Conservation (phyloP, 2,888 invertebrate genomes). For the Hartigia nigra region DNA sequence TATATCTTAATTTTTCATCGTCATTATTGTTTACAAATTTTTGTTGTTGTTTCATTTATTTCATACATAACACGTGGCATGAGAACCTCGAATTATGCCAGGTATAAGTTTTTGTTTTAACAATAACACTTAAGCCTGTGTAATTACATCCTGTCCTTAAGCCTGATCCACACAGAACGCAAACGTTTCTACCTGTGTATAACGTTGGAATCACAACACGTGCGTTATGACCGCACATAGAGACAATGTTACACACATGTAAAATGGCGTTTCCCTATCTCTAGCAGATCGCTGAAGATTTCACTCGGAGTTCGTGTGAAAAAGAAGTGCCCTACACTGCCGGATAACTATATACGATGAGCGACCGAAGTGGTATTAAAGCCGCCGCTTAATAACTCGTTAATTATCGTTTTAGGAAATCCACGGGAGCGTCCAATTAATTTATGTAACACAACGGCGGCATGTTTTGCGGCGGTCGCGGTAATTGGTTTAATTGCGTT, state of each 20-base stretch:
- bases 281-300: constrained; percentile 46
- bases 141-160: constrained; percentile 30
- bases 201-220: constrained; percentile 14
- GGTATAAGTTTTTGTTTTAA: constrained; percentile 54
- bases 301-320: constrained; percentile 58
- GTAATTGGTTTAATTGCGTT: constrained; percentile 65
- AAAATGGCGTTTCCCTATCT: constrained; percentile 32
- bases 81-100: constrained; percentile 53
- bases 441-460: constrained; percentile 60
- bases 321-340: constrained; percentile 29
- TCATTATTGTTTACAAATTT: background rate
- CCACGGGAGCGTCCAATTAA: constrained; percentile 61
- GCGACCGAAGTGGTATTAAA: constrained; percentile 42
- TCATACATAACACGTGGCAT: constrained; percentile 25
- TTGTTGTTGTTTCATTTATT: constrained; percentile 21
- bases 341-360: constrained; percentile 44
- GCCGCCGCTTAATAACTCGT: constrained; percentile 65
- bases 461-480: constrained; percentile 51
- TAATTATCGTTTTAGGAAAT: constrained; percentile 67
- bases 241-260: background rate
- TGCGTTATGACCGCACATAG: constrained; percentile 24
- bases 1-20: background rate
- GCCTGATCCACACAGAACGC: constrained; percentile 27
- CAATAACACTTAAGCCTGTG: constrained; percentile 58
- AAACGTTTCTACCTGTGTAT: constrained; percentile 8